Evolutionary conservation across 2,113 vertebrate genomes (phyloP), one percentile per base, ranked within the genome.

Genomic region (Nothocercus julius): DNA sequence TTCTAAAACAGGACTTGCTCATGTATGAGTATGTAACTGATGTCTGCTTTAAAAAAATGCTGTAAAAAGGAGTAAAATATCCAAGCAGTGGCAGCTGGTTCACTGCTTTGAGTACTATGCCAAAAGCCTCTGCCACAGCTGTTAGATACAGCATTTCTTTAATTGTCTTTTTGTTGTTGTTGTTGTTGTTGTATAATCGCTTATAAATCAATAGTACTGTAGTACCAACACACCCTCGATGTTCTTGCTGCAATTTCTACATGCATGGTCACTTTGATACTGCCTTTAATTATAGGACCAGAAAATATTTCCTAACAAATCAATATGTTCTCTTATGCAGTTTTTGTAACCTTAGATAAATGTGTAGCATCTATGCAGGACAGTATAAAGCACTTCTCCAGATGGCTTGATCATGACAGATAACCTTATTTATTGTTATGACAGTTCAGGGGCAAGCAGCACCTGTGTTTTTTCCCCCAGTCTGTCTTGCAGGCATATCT

Each of bases 371-470:
- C 70, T 82, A 89, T 74, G 84, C 47, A 77, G 77, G 85, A 17
- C 44, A 61, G 38, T 86, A 62, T 69, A 84, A 92, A 81, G 47
- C 59, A 67, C 42, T 84, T 89, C 69, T 95, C 87, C 92, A 96
- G 90, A 78, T 96, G 93, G 90, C 54, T 94, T 86, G 82, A 93
- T 88, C 58, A 79, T 95, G 92, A 96, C 73, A 94, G 76, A 97
- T 97, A 94, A 90, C 94, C 87, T 93, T 95, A 93, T 95, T 97
- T 94, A 96, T 94, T 95, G 64, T 72, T 91, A 38, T 90, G 95
- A 94, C 88, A 83, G 90, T 95, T 75, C 72, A 78, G 91, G 70
- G 91, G 59, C 89, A 89, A 73, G 68, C 82, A 81, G 87, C 89
- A 95, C 90, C 95, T 97, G 94, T 94, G 91, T 83, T 94, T 72